Conservation (phyloP, 1,140 invertebrate species). For the Mycetomoellerius zeteki region DNA sequence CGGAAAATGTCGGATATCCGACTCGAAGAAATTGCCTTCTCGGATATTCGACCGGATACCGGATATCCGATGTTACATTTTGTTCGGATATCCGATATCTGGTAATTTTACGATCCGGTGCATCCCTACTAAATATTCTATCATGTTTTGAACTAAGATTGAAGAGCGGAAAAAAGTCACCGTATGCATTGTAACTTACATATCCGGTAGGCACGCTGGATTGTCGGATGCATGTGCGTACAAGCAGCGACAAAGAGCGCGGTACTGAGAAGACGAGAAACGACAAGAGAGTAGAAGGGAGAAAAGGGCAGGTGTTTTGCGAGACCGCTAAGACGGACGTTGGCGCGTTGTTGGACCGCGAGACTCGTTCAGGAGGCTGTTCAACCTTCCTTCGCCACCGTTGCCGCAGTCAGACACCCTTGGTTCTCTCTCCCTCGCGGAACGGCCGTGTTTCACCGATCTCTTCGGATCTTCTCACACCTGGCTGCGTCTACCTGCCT, state of each 20-base stretch:
- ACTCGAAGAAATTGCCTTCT: too few relatives aligned
- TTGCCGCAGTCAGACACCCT: slow-evolving; percentile 67
- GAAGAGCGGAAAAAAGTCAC: not conserved
- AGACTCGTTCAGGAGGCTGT: slow-evolving; percentile 77
- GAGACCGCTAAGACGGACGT: slow-evolving; percentile 69
- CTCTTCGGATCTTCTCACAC: slow-evolving; percentile 79
- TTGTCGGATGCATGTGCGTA: slow-evolving; percentile 31
- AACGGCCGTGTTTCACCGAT: slow-evolving; percentile 74
- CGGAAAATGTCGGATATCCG: too few relatives aligned
- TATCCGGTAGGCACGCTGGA: slow-evolving; percentile 24
- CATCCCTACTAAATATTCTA: not conserved
- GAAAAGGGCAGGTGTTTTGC: slow-evolving; percentile 78
- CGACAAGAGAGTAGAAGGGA: slow-evolving; percentile 43
- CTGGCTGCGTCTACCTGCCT: slow-evolving; percentile 77
- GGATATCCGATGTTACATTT: too few relatives aligned
- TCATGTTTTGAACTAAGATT: not conserved
- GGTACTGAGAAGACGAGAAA: slow-evolving; percentile 27
- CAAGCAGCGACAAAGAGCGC: slow-evolving; percentile 12
- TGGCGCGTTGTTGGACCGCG: slow-evolving; percentile 64
- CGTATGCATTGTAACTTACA: not conserved
- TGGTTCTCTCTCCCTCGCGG: slow-evolving; percentile 59
- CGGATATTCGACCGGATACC: too few relatives aligned
- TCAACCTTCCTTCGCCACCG: slow-evolving; percentile 78
- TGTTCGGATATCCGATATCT: too few relatives aligned
- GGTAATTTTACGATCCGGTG: too few relatives aligned